Evolutionary conservation across 2,888 invertebrate species (phyloP).

Genomic region (Nomada hirtipes): DNA sequence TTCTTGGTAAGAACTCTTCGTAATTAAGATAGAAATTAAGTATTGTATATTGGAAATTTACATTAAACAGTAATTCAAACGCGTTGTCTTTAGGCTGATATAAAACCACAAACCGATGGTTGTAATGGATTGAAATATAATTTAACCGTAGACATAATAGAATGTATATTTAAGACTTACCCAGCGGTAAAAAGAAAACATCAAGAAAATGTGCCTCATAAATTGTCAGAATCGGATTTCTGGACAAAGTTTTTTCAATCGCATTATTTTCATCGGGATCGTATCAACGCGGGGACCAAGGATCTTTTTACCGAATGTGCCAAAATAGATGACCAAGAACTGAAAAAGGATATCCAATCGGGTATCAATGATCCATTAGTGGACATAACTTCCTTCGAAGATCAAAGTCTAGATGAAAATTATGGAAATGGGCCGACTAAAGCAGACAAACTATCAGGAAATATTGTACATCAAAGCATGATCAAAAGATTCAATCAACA

Average conservation of each 20-base stretch:
- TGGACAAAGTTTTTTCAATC: conserved; percentile 99
- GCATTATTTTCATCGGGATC: conserved; percentile 98
- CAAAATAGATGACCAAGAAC: conserved; percentile 95
- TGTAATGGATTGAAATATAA: conserved; percentile 99
- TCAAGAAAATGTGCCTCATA: conserved; percentile 96
- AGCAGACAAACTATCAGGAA: conserved; percentile 86
- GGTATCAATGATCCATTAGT: conserved; percentile 93
- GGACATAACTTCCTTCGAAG: conserved; percentile 93
- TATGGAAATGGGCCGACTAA: conserved; percentile 85
- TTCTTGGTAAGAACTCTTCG: conserved; percentile 85
- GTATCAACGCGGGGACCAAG: conserved; percentile 94
- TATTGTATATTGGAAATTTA: not conserved
- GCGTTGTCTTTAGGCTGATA: conserved; percentile 91
- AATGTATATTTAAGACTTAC: conserved; percentile 99
- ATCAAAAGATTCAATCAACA: conserved; percentile 98
- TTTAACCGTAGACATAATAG: conserved; percentile 97
- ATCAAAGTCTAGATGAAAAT: conserved; percentile 88
- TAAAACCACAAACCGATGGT: conserved; percentile 98
- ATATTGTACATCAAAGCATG: conserved; percentile 94
- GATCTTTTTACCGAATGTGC: conserved; percentile 99
- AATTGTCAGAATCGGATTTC: conserved; percentile 98
- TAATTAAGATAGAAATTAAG: not conserved
- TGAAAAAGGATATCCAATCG: conserved; percentile 91
- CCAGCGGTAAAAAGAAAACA: conserved; percentile 99
- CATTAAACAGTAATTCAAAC: not conserved